Evolutionary conservation across 2,888 invertebrate genomes (phyloP).

Genomic region (Pogonocherus hispidulus): DNA sequence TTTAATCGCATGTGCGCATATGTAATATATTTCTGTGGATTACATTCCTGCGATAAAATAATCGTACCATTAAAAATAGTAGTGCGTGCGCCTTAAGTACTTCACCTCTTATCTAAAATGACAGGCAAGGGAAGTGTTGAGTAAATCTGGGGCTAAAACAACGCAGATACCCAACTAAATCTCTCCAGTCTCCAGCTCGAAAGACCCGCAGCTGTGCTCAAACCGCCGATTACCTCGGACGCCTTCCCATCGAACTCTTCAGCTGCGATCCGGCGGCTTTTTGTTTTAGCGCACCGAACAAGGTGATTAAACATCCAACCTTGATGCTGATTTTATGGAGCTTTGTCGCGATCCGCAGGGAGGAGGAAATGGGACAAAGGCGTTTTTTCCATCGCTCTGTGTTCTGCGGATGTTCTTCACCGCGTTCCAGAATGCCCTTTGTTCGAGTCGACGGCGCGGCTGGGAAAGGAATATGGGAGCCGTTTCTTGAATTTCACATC

Average conservation of each 20-base stretch:
- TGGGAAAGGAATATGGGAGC: slow-evolving; percentile 1
- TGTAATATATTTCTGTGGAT: no score
- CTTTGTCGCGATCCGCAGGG: slow-evolving; percentile 14
- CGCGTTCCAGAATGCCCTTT: slow-evolving; percentile 12
- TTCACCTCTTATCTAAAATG: no score
- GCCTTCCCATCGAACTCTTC: background rate
- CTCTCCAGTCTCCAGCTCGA: no score
- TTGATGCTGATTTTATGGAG: slow-evolving; percentile 17
- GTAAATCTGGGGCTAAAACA: background rate
- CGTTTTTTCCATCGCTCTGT: slow-evolving; percentile 9
- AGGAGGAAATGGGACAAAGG: slow-evolving; percentile 22
- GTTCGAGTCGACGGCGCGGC: slow-evolving; percentile 3
- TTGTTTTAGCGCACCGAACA: slow-evolving; percentile 18
- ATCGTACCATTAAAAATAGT: no score
- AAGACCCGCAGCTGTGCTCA: background rate
- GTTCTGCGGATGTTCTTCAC: slow-evolving; percentile 7
- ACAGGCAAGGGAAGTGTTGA: background rate
- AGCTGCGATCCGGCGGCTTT: background rate
- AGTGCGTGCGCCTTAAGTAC: no score
- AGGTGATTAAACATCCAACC: slow-evolving; percentile 22
- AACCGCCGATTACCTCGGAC: background rate
- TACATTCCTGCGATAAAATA: no score
- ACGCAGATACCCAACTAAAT: background rate
- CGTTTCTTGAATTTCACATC: slow-evolving; percentile 1
- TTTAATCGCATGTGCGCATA: no score